phyloP scores from a whole-genome alignment of 2,113 vertebrate species.

The Takifugu bimaculatus region DNA sequence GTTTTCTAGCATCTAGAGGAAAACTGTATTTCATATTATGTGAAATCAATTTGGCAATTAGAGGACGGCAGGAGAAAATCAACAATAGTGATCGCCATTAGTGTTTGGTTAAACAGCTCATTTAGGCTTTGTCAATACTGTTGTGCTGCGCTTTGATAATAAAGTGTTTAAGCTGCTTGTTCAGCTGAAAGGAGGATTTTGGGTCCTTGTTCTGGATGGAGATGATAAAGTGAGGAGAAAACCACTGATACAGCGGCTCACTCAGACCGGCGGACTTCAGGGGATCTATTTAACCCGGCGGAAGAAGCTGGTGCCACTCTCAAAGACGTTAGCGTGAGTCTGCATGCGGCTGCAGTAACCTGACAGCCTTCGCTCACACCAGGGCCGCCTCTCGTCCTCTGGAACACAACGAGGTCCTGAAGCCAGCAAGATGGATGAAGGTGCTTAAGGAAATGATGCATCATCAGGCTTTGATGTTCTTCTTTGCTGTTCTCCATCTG shows the following conservation, averaged over 20 bases:
- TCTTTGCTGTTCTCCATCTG: conserved; percentile 34
- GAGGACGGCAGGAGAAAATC: too few species aligned
- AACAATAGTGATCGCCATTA: neutral
- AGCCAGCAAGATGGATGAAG: conserved; percentile 52
- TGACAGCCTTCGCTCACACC: neutral
- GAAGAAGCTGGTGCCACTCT: too few species aligned
- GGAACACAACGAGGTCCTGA: conserved; percentile 24
- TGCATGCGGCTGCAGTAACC: neutral
- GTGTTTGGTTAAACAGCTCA: neutral
- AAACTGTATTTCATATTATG: too few species aligned
- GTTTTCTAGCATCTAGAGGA: too few species aligned
- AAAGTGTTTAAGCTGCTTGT: too few species aligned
- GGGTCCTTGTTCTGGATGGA: too few species aligned
- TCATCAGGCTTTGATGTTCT: conserved; percentile 56
- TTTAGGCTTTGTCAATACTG: neutral
- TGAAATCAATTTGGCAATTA: too few species aligned
- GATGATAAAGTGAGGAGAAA: too few species aligned
- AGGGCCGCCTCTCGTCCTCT: neutral
- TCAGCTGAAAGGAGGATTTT: too few species aligned
- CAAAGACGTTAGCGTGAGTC: too few species aligned
- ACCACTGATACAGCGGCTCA: too few species aligned
- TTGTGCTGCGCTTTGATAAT: too few species aligned
- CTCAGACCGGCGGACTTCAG: neutral
- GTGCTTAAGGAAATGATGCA: conserved; percentile 65
- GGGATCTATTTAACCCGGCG: neutral